Conservation (phyloP, 2,797 vertebrate species). For the Catharus ustulatus region DNA sequence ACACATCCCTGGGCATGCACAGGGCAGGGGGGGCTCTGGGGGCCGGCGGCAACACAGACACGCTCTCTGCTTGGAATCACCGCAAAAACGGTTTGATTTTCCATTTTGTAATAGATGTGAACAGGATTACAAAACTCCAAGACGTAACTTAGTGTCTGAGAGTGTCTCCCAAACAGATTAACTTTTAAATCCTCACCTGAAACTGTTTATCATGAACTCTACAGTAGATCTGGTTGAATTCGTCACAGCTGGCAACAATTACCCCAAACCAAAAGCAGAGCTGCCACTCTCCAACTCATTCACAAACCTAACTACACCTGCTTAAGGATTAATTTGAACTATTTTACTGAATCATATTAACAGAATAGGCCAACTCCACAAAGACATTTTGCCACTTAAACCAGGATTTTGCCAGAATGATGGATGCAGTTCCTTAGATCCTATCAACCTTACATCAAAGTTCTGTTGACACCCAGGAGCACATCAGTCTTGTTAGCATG, state of each 20-base stretch:
- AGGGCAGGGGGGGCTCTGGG: not conserved
- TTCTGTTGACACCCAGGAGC: not conserved
- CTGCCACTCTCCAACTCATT: not conserved
- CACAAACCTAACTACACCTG: not conserved
- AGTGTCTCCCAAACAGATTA: not conserved
- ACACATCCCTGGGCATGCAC: too few species aligned
- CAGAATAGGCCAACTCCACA: not conserved
- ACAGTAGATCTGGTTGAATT: not conserved
- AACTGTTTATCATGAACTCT: not conserved
- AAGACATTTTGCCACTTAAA: not conserved
- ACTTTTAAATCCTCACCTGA: not conserved
- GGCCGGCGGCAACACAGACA: not conserved
- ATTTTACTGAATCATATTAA: not conserved
- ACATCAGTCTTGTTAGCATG: not conserved
- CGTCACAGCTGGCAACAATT: not conserved
- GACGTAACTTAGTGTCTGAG: not conserved
- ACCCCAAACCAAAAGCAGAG: not conserved
- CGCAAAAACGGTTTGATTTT: rapidly evolving
- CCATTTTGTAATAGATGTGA: not conserved
- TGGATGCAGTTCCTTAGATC: not conserved
- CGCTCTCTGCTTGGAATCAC: not conserved
- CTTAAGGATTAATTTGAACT: not conserved
- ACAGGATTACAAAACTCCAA: not conserved
- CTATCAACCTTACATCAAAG: not conserved
- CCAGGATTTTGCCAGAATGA: not conserved